These are phyloP conservation scores for Maccullochella peelii DNA, from an alignment of 2,113 vertebrate genomes.

Conservation along the genomic window DNA sequence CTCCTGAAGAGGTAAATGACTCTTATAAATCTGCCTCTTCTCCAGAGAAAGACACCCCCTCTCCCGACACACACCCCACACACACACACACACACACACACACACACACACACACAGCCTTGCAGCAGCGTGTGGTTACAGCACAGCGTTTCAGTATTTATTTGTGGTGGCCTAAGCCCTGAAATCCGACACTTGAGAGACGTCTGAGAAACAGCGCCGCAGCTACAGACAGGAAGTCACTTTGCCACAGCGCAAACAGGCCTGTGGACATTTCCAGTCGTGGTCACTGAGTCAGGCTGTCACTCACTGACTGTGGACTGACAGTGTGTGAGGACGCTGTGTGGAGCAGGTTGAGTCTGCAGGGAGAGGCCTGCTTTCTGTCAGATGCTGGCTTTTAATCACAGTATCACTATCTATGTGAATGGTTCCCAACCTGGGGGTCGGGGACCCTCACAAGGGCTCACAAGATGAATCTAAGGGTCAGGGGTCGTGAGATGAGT, in stretches of 20 bases:
- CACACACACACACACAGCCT: background rate
- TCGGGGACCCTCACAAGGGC: background rate
- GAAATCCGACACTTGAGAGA: conserved; percentile 44
- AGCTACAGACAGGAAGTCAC: conserved; percentile 25
- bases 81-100: conserved; percentile 33
- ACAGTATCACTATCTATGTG: background rate
- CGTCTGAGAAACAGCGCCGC: background rate
- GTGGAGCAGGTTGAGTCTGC: background rate
- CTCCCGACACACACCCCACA: conserved; percentile 1
- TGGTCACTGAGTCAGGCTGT: conserved; percentile 1
- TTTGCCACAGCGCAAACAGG: background rate
- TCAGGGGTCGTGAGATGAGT: background rate
- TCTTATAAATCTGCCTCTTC: conserved; percentile 62
- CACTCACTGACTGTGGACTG: background rate
- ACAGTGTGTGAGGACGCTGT: background rate
- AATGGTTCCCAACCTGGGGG: background rate
- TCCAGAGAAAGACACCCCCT: conserved; percentile 1
- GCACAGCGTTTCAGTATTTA: conserved; percentile 23
- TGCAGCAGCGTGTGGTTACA: conserved; percentile 25
- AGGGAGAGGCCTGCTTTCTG: background rate
- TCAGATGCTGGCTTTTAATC: background rate
- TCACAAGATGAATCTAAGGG: background rate
- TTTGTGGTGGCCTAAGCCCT: conserved; percentile 38
- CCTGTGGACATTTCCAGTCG: background rate
- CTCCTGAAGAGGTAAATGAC: conserved; percentile 68